Evolutionary conservation across 2,797 vertebrate genomes (phyloP).

Genomic region (Enteromius trimaculatus): DNA sequence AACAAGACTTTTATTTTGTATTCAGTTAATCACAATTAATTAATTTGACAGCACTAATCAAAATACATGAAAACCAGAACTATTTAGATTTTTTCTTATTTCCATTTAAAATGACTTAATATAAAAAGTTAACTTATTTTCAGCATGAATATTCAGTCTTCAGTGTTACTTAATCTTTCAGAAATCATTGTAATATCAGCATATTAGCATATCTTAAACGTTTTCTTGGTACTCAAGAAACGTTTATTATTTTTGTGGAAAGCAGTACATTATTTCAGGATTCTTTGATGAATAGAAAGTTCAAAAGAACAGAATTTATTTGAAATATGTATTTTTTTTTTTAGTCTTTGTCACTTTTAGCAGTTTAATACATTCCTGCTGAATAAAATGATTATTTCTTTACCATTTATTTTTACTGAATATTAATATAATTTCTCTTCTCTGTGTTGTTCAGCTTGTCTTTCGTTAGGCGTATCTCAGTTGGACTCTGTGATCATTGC

Average conservation of each 20-base stretch:
- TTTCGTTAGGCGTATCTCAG: slow-evolving; percentile 89
- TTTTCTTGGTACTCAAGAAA: not conserved
- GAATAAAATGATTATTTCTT: not conserved
- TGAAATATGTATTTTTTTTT: not conserved
- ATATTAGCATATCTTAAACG: no score
- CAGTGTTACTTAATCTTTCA: not conserved
- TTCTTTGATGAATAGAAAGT: not conserved
- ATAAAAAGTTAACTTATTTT: not conserved
- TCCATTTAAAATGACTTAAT: no score
- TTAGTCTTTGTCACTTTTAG: not conserved
- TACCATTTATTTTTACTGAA: not conserved
- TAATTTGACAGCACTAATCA: not conserved
- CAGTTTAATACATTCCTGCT: not conserved
- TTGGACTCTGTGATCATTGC: slow-evolving; percentile 96
- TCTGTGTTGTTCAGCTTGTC: slow-evolving; percentile 78
- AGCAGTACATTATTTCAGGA: not conserved
- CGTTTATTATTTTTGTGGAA: not conserved
- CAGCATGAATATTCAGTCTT: not conserved
- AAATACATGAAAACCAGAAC: not conserved
- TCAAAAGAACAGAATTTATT: not conserved
- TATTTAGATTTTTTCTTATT: no score
- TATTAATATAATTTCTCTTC: not conserved
- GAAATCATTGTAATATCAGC: not conserved
- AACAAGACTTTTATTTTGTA: no score
- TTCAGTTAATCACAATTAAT: no score